Percentiles rank a stretch among this genome's conserved stretches.
These are phyloP conservation scores for Oncopodura yosiiana DNA, from an alignment of 1,140 invertebrate genomes.

Conservation along the genomic window DNA sequence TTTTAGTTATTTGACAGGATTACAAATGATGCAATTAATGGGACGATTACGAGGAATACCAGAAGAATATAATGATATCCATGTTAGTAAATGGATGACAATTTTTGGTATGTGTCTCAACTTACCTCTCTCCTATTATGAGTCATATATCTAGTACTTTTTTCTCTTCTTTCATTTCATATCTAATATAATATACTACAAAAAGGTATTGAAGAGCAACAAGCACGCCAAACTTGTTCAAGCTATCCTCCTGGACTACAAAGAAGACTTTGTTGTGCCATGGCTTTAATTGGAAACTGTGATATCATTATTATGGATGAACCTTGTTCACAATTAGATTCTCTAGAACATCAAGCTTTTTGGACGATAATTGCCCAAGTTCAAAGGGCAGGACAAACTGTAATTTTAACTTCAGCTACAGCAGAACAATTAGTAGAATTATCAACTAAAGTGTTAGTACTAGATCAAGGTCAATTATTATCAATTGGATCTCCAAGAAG, in stretches of 20 bases:
- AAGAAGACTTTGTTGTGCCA: neutral
- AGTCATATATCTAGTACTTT: too few relatives aligned
- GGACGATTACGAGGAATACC: neutral
- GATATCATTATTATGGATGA: neutral
- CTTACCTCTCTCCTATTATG: too few relatives aligned
- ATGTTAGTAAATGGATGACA: neutral
- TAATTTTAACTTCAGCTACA: neutral
- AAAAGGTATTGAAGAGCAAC: too few relatives aligned
- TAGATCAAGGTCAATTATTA: neutral
- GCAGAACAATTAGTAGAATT: neutral
- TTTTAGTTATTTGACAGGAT: neutral
- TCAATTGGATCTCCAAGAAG: neutral
- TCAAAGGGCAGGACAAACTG: neutral
- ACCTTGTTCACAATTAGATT: neutral
- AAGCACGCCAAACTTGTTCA: too few relatives aligned
- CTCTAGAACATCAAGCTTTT: neutral
- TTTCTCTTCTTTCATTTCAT: too few relatives aligned
- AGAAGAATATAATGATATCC: neutral
- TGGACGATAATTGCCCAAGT: neutral
- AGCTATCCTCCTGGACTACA: neutral
- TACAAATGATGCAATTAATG: conserved; percentile 4
- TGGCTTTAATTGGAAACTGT: conserved; percentile 1
- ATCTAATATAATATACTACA: too few relatives aligned
- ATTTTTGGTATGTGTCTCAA: neutral
- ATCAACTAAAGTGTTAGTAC: neutral